These are phyloP conservation scores for Conomelus anceps DNA, from an alignment of 2,888 invertebrate genomes.

Conservation along the genomic window DNA sequence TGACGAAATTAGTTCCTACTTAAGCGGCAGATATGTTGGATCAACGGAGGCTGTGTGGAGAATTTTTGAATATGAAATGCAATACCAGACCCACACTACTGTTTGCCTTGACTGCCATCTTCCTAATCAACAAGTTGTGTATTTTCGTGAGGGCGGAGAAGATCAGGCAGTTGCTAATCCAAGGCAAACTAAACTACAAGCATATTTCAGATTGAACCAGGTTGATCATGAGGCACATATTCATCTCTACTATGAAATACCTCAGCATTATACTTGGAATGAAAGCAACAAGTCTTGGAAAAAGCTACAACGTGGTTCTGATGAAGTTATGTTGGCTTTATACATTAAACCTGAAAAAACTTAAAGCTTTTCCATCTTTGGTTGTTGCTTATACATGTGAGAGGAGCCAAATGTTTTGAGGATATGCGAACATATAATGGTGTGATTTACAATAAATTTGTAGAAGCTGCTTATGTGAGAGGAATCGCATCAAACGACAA, in stretches of 20 bases:
- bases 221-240: too few species aligned
- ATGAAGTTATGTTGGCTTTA: too few species aligned
- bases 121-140: neutral
- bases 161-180: neutral
- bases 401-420: neutral
- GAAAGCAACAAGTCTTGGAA: neutral
- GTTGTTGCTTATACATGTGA: neutral
- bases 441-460: neutral
- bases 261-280: neutral
- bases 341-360: conserved; percentile 10
- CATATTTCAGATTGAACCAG: neutral
- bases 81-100: neutral
- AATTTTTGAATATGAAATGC: neutral
- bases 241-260: too few species aligned
- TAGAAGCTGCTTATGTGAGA: neutral
- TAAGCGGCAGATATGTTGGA: neutral
- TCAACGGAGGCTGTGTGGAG: neutral
- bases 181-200: neutral
- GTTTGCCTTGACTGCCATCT: neutral
- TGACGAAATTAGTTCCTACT: neutral
- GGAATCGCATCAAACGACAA: neutral
- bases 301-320: too few species aligned
- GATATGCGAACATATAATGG: too few species aligned
- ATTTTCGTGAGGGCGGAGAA: neutral
- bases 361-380: neutral